A percentile compares a stretch with the other conserved stretches of the same genome.
phyloP scores from a whole-genome alignment of 2,113 vertebrate genomes.

The Chelonoidis abingdonii region DNA sequence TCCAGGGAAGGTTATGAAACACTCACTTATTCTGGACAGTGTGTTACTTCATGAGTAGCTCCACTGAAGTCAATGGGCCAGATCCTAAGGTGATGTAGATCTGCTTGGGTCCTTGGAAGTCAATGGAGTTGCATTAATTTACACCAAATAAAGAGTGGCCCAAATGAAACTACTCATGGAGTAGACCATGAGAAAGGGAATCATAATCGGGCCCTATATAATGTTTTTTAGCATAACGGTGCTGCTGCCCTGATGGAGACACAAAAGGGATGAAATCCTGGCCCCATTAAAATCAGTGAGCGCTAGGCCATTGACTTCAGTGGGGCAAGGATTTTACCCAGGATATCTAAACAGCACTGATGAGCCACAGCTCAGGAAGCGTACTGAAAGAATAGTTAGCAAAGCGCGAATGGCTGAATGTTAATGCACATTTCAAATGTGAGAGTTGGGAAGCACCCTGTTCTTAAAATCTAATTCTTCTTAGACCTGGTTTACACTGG shows the following conservation, averaged over 20 bases:
- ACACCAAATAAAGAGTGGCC: not conserved
- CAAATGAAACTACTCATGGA: not conserved
- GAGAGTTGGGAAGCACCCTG: not conserved
- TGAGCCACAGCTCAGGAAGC: not conserved
- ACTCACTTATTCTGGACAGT: not conserved
- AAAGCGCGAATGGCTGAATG: not conserved
- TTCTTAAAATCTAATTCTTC: not conserved
- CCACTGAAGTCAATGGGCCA: not conserved
- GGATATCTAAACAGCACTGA: not conserved
- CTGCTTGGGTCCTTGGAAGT: not conserved
- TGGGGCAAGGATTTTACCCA: not conserved
- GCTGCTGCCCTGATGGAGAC: not conserved
- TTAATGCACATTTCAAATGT: not conserved
- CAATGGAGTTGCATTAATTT: not conserved
- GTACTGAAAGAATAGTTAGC: rapidly evolving
- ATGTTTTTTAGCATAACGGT: not conserved
- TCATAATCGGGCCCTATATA: not conserved
- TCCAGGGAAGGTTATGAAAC: not conserved
- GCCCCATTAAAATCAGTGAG: rapidly evolving
- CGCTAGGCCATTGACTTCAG: not conserved
- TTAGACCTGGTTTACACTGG: not conserved
- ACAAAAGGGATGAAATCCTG: not conserved
- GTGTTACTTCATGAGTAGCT: not conserved
- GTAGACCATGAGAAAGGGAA: not conserved
- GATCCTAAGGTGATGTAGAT: not conserved